Base-by-base conservation (phyloP, 2,888 invertebrate genomes). In the Caenorhabditis angaria region DNA sequence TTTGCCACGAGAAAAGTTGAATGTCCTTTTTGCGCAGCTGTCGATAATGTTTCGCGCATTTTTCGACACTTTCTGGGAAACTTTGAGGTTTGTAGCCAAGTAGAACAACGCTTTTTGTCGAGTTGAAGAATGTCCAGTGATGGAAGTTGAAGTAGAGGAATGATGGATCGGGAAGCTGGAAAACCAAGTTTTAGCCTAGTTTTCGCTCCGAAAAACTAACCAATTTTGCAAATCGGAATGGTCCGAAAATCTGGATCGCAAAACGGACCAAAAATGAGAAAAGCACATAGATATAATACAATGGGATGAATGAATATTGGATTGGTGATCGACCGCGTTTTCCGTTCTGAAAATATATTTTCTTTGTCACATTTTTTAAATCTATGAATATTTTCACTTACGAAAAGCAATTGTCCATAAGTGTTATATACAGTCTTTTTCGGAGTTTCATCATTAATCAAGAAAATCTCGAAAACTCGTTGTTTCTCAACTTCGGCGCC, bases 61-160 rank as follows among this genome's bases (percentile, higher is more conserved):
- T 66, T 22, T n/a, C 51, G 47, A 72, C 48, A 27, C 68, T 58
- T 29, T 72, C 65, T 29, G 47, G 35, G 64, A 71, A 71, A 2
- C 41, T 61, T 27, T 70, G 58, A 5, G 70, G 70, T 29, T 57
- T 69, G 70, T 71, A 71, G 18, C 63, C 71, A 28, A 85, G 76
- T 63, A 82, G 68, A 14, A 80, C 57, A 8, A 76, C 70, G 27
- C 80, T 68, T 32, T 82, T 82, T 51, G 70, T 80, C 24, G 80
- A 76, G 63, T 78, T 83, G 70, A 83, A 81, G 66, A 83, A 84
- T 1, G 85, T 85, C 85, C 85, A 85, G 27, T 85, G 85, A 51
- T 77, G 81, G 64, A 83, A 80, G 65, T 81, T 68, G 65, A 85
- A 71, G 76, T 83, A 85, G 32, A 85, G 54, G 50, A 81, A 76